A percentile compares a stretch with the other conserved stretches of the same genome.
phyloP scores from a whole-genome alignment of 2,888 invertebrate species.

The Kuschelorhynchus macadamiae region DNA sequence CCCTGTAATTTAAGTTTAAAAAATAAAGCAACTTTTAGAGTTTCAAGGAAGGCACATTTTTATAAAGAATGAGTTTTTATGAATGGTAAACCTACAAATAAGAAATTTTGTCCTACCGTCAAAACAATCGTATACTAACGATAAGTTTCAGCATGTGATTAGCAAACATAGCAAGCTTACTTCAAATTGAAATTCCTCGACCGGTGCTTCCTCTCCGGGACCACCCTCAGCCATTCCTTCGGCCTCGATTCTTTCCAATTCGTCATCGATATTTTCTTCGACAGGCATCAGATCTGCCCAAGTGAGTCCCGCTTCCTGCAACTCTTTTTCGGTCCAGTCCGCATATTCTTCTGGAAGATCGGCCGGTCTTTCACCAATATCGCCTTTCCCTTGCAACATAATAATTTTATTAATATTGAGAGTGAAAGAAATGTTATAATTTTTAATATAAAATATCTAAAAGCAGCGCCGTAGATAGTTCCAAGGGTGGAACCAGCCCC shows the following conservation, averaged over 20 bases:
- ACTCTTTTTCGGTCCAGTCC: slow-evolving; percentile 35
- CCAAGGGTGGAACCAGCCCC: too few species aligned
- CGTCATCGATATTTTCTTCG: slow-evolving; percentile 37
- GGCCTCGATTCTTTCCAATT: slow-evolving; percentile 33
- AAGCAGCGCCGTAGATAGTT: too few species aligned
- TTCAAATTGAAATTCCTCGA: slow-evolving; percentile 3
- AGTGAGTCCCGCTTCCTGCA: slow-evolving; percentile 34
- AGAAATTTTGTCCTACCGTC: too few species aligned
- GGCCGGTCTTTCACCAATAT: slow-evolving; percentile 18
- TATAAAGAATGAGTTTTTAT: too few species aligned
- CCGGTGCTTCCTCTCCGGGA: not conserved
- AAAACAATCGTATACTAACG: too few species aligned
- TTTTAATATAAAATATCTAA: not conserved
- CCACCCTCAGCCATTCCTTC: slow-evolving; percentile 6
- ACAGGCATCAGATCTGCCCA: slow-evolving; percentile 38
- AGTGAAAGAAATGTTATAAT: too few species aligned
- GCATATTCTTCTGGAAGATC: slow-evolving; percentile 29
- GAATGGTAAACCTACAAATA: too few species aligned
- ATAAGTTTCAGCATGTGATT: too few species aligned
- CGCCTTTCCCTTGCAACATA: slow-evolving; percentile 2
- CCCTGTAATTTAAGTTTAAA: too few species aligned
- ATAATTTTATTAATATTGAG: too few species aligned
- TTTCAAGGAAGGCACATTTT: too few species aligned
- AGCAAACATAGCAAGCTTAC: not conserved
- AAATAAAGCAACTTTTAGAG: too few species aligned